Conservation (phyloP, 2,797 vertebrate genomes). For the Pseudochromis fuscus region DNA sequence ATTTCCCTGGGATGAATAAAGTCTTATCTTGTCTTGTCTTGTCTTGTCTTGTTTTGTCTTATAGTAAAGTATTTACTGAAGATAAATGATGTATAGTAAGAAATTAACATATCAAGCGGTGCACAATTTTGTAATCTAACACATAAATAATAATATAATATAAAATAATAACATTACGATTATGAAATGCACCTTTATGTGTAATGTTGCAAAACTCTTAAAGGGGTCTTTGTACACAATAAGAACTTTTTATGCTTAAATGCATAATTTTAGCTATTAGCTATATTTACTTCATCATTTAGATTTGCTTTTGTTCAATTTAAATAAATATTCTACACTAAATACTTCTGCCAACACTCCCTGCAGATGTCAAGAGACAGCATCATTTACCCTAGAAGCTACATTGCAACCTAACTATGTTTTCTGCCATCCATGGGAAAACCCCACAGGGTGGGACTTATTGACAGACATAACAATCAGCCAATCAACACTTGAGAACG, state of each 20-base stretch:
- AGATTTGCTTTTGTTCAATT: not conserved
- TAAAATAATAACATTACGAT: no score
- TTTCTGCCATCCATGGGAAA: constrained; percentile 77
- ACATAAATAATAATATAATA: not conserved
- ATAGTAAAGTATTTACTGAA: no score
- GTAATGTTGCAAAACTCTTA: not conserved
- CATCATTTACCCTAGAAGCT: constrained; percentile 30
- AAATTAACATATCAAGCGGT: no score
- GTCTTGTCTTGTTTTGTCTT: no score
- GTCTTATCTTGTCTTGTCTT: no score
- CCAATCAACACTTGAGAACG: constrained; percentile 69
- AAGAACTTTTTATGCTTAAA: not conserved
- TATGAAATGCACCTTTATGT: no score
- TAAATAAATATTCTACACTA: not conserved
- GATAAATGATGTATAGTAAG: no score
- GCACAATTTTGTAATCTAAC: no score
- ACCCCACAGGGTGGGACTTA: constrained; percentile 71
- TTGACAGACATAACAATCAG: constrained; percentile 25
- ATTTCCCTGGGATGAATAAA: no score
- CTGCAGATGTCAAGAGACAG: not conserved
- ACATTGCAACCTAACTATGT: constrained; percentile 77
- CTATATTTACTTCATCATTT: not conserved
- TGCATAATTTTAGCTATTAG: no score
- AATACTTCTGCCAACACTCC: not conserved
- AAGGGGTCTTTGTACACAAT: not conserved